phyloP scores from a whole-genome alignment of 2,113 vertebrate genomes.

The Buteo buteo region DNA sequence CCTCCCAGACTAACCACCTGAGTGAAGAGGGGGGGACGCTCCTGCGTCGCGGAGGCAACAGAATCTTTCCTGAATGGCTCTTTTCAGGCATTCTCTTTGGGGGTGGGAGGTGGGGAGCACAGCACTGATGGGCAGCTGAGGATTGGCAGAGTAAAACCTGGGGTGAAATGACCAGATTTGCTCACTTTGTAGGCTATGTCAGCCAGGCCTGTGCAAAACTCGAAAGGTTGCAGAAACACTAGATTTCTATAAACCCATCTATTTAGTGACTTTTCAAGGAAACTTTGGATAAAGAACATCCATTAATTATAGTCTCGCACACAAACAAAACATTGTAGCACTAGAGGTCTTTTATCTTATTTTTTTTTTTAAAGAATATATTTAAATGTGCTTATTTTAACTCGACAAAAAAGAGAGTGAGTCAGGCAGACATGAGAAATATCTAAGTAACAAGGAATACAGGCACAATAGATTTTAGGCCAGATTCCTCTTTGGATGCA shows the following conservation, averaged over 20 bases:
- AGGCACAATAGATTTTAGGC: conserved; percentile 14
- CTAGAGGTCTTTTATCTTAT: not conserved
- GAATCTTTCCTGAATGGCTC: not conserved
- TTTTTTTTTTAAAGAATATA: not conserved
- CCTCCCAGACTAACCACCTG: not conserved
- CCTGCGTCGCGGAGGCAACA: not conserved
- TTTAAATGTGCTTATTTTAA: not conserved
- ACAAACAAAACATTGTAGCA: not conserved
- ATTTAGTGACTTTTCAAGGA: not conserved
- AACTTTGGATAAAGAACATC: not conserved
- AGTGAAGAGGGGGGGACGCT: not conserved
- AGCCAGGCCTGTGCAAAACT: not conserved
- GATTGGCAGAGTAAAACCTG: not conserved
- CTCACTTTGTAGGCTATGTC: not conserved
- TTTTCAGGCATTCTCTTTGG: not conserved
- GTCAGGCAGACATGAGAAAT: not conserved
- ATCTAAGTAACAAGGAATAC: not conserved
- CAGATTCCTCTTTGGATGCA: conserved; percentile 48
- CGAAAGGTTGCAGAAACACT: not conserved
- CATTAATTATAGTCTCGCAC: not conserved
- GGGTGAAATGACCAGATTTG: not conserved
- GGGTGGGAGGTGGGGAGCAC: not conserved
- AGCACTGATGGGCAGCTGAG: not conserved
- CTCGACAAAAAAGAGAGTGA: not conserved
- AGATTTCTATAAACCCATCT: not conserved